A percentile compares a stretch with the other conserved stretches of the same genome.
These are phyloP conservation scores for Xiphophorus birchmanni DNA, from an alignment of 2,797 vertebrate genomes.

Conservation along the genomic window DNA sequence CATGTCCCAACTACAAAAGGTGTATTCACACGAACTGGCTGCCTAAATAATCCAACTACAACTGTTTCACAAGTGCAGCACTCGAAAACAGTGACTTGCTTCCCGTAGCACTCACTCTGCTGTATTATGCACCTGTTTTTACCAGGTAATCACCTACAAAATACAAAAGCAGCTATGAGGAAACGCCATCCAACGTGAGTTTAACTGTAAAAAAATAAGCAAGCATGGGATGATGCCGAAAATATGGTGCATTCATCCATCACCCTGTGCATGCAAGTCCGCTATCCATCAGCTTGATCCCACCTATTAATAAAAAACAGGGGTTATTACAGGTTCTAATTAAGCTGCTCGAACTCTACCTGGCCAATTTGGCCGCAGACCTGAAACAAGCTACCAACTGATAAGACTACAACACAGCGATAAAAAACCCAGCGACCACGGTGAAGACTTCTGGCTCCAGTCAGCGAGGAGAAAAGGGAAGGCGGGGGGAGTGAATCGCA, in stretches of 20 bases:
- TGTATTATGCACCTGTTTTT: conserved; percentile 54
- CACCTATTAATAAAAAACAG: not conserved
- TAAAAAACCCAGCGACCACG: conserved; percentile 50
- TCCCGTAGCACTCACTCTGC: conserved; percentile 17
- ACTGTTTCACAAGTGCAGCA: conserved; percentile 33
- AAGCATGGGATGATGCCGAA: conserved; percentile 49
- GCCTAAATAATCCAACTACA: conserved; percentile 24
- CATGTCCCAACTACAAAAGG: conserved; percentile 72
- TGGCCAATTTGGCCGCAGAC: conserved; percentile 40
- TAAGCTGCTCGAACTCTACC: conserved; percentile 30
- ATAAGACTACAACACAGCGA: conserved; percentile 56
- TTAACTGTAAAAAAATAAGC: conserved; percentile 40
- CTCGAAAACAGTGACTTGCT: conserved; percentile 29
- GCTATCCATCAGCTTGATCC: conserved; percentile 32
- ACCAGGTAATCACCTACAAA: conserved; percentile 33
- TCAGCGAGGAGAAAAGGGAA: conserved; percentile 40
- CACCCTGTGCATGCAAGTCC: conserved; percentile 44
- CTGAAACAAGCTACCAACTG: conserved; percentile 62
- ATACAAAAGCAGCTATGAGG: conserved; percentile 8
- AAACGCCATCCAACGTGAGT: not conserved
- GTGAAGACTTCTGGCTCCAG: conserved; percentile 52
- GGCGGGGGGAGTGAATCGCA: conserved; percentile 37
- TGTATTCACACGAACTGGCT: conserved; percentile 31
- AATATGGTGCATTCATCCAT: conserved; percentile 78
- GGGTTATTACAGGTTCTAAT: conserved; percentile 9